Base-by-base conservation (phyloP, 2,888 invertebrate genomes). In the Caenorhabditis sp. region DNA sequence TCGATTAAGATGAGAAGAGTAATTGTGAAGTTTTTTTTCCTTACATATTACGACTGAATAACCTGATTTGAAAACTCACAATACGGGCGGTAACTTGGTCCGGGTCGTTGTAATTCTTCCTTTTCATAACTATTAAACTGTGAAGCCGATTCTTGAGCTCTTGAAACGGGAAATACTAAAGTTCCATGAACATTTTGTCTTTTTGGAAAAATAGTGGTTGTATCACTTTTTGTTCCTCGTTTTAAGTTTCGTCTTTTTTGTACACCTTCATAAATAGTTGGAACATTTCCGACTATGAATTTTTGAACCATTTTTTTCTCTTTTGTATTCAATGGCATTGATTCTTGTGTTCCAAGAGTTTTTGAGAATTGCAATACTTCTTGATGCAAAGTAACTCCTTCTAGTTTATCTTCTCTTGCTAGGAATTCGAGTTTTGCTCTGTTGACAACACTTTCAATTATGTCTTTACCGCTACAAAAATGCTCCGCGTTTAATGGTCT, bases 401-500 rank as follows among this genome's bases (percentile, higher is more conserved):
- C 55, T 5, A n/a, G 5, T 26, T 12, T 24, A 10, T 55, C 27
- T 10, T 55, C 17, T 55, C 27, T 67, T 51, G 60, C 58, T 1
- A 72, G 57, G 58, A 72, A 72, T 14, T 72, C 67, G 0, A 73
- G 23, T 36, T 62, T 68, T 1, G 73, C 68, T 36, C 73, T 58
- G 19, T 50, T 66, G 8, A 73, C n/a, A 8, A 69, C 68, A 0
- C 61, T 62, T 4, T 73, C 62, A 0, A 73, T 59, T 3, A 62
- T 62, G n/a, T 66, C 73, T 51, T 65, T 68, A 50, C 68, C 73
- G 31, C 36, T 73, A 31, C 73, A 73, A 31, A 73, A 73, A 27
- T 73, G 73, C 17, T 73, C 68, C 17, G 62, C 73, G 49, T 73
- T 73, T 19, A 73, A 26, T 21, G 73, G 73, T 27, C 51, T 58